Evolutionary conservation across 2,888 invertebrate genomes (phyloP).

Genomic region (Drosophila birchii): DNA sequence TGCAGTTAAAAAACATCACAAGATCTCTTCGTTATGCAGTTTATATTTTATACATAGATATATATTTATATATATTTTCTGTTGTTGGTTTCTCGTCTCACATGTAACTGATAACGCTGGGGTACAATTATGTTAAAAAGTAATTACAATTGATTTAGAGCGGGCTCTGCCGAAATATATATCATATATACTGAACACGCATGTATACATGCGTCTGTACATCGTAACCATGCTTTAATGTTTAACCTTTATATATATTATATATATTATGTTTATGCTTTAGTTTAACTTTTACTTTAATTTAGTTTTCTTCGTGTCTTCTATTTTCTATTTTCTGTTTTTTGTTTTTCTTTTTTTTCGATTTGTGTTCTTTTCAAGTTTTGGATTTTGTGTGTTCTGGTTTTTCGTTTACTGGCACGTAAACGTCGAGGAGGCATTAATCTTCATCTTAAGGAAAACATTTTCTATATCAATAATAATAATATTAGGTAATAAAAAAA

Average conservation of each 20-base stretch:
- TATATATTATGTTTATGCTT: constrained; percentile 22
- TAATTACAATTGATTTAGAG: constrained; percentile 71
- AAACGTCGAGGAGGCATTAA: constrained; percentile 60
- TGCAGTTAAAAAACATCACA: constrained; percentile 17
- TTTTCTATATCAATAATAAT: constrained; percentile 65
- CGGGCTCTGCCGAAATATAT: constrained; percentile 31
- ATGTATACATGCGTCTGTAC: constrained; percentile 49
- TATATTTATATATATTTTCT: constrained; percentile 11
- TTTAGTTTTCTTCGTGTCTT: constrained; percentile 16
- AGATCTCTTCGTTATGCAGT: constrained; percentile 39
- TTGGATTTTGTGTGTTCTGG: constrained; percentile 21
- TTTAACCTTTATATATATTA: constrained; percentile 23
- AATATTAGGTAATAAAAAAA: constrained; percentile 47
- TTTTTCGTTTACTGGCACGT: constrained; percentile 61
- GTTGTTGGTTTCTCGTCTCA: constrained; percentile 27
- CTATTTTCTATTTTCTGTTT: constrained; percentile 10
- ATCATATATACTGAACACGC: constrained; percentile 30
- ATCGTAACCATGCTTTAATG: constrained; percentile 48
- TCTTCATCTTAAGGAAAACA: constrained; percentile 66
- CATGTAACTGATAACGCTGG: constrained; percentile 58
- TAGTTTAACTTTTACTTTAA: constrained; percentile 28
- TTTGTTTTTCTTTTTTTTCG: constrained; percentile 13
- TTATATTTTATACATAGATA: constrained; percentile 41
- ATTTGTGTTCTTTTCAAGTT: constrained; percentile 32
- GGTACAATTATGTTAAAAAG: constrained; percentile 70